These are phyloP conservation scores for Zaprionus nigranus DNA, from an alignment of 1,140 invertebrate species.

Conservation along the genomic window DNA sequence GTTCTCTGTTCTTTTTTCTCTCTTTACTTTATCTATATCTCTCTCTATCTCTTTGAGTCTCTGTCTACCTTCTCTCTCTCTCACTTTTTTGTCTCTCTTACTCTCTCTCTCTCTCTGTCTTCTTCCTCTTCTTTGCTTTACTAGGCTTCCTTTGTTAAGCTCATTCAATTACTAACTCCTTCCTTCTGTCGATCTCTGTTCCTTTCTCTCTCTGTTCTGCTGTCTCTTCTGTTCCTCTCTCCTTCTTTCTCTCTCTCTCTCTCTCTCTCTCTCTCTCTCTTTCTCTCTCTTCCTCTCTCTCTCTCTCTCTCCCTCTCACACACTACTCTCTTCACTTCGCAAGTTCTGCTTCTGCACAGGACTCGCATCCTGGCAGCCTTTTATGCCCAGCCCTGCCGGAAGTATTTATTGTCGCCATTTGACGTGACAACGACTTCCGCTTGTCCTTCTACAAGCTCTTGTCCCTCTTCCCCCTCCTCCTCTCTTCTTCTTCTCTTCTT, in stretches of 20 bases:
- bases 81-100: too few relatives aligned
- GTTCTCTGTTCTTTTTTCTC: too few relatives aligned
- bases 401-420: constrained; percentile 78
- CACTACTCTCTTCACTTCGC: background rate
- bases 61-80: too few relatives aligned
- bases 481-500: background rate
- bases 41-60: too few relatives aligned
- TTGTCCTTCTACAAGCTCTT: constrained; percentile 20
- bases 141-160: background rate
- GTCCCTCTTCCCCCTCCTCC: background rate
- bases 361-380: constrained; percentile 44
- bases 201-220: too few relatives aligned
- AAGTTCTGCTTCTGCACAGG: constrained; percentile 18
- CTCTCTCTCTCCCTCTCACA: background rate
- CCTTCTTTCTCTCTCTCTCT: background rate
- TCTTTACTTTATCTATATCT: too few relatives aligned
- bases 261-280: background rate
- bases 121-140: background rate
- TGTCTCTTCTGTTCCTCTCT: background rate
- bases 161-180: background rate
- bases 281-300: background rate
- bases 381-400: constrained; percentile 50
- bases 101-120: too few relatives aligned
- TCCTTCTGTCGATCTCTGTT: background rate
- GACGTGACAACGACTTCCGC: constrained; percentile 79